Percentiles rank a stretch among this genome's conserved stretches.
Evolutionary conservation across 2,113 vertebrate species (phyloP).

Genomic region (Bothrops jararaca): DNA sequence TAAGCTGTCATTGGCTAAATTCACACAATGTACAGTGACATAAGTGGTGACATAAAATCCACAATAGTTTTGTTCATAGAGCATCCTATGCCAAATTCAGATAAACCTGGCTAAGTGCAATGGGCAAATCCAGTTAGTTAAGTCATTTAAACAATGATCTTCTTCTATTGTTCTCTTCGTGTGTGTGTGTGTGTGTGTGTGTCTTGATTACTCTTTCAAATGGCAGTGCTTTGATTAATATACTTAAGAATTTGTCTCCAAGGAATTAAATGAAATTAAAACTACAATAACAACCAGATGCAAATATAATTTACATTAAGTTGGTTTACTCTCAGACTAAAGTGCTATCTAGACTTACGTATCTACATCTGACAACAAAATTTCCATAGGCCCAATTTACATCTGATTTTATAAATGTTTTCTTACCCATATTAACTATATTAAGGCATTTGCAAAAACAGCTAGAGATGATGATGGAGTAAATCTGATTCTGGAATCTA

Average conservation of each 20-base stretch:
- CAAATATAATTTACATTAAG: neutral
- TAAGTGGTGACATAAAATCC: neutral
- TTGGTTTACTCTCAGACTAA: neutral
- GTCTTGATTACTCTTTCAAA: neutral
- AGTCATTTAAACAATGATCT: neutral
- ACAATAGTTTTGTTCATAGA: neutral
- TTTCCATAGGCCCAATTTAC: neutral
- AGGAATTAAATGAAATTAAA: neutral
- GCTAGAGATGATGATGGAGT: neutral
- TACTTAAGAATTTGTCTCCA: neutral
- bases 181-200: neutral
- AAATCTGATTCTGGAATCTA: neutral
- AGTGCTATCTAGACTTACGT: neutral
- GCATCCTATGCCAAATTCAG: neutral
- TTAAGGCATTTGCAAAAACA: neutral
- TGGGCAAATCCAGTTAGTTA: neutral
- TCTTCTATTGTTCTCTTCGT: neutral
- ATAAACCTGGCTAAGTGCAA: neutral
- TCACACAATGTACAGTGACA: neutral
- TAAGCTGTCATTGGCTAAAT: neutral
- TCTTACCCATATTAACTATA: neutral
- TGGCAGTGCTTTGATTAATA: neutral
- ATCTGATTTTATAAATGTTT: slow-evolving; percentile 1
- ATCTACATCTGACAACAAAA: neutral
- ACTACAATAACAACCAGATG: neutral